Evolutionary conservation across 2,113 vertebrate species (phyloP).

Genomic region (Apodemus speciosus): DNA sequence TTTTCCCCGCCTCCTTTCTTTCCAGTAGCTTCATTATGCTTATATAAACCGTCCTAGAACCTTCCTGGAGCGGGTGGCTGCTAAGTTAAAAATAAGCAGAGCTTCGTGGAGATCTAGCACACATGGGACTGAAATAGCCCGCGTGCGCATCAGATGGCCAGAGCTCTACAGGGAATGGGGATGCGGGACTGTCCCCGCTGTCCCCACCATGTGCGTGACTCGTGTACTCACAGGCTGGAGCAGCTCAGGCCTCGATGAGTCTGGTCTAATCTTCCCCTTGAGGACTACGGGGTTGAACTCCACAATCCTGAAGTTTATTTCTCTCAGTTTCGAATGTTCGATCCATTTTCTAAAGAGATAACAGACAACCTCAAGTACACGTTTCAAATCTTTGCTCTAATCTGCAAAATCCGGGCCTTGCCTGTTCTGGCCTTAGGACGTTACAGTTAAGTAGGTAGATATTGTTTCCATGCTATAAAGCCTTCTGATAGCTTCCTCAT

Average conservation of each 20-base stretch:
- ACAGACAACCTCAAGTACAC: constrained; percentile 6
- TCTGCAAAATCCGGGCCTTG: not conserved
- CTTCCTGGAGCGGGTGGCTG: not conserved
- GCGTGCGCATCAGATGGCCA: fast-evolving
- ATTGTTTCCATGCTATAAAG: not conserved
- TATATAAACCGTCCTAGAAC: not conserved
- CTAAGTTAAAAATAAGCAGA: constrained; percentile 11
- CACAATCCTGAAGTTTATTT: constrained; percentile 92
- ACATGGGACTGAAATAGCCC: not conserved
- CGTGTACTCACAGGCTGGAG: constrained; percentile 94
- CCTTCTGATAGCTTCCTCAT: not conserved
- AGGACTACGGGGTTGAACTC: constrained; percentile 96
- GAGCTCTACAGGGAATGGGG: fast-evolving
- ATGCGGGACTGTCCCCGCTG: not conserved
- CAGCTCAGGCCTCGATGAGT: constrained; percentile 93
- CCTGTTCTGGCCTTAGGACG: not conserved
- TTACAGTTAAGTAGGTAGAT: not conserved
- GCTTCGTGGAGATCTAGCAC: not conserved
- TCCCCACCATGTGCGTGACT: fast-evolving
- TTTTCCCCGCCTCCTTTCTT: not conserved
- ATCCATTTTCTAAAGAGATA: constrained; percentile 91
- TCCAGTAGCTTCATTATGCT: not conserved
- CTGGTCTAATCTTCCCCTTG: constrained; percentile 94
- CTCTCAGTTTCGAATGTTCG: constrained; percentile 91
- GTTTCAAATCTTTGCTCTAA: not conserved